Base-by-base conservation (phyloP, 2,888 invertebrate genomes). In the Cantharis rustica region DNA sequence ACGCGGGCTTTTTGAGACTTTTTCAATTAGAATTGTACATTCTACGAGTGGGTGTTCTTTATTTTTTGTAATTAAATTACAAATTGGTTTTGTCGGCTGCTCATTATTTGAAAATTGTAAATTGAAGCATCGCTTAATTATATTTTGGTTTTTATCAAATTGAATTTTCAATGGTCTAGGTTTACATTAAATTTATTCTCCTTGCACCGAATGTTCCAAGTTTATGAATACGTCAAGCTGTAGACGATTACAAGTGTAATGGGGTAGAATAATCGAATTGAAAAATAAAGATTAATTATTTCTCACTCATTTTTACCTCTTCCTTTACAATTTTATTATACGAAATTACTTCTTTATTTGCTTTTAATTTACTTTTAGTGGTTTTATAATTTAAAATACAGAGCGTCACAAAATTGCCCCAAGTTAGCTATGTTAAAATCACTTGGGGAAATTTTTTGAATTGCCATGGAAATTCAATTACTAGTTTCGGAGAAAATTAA, bases 231-330 rank as follows among this genome's bases (percentile, higher is more conserved):
- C 61, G 61, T 31, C 64, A 72, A 71, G 26, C 66, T 16, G 13
- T 68, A 66, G 72, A 72, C 68, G 64, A 68, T 72, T 47, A 47
- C 27, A 72, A 68, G 23, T 23, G 17, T 66, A 66, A 66, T 66
- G 64, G 64, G 23, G 64, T 23, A 13, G 64, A 66, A 66, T 66
- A 66, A 66, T 66, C n/a, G 64, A 20, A 66, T 66, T 66, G 64
- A 15, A 23, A 66, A 66, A 66, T 66, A 66, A 66, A 66, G 64
- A 66, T 66, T 66, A 66, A 66, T 66, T 66, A 66, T 66, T 66
- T 66, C n/a, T 47, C 47, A 47, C n/a, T n/a, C n/a, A 47, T 47
- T 47, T 47, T 47, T 47, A 47, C 47, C 47, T 47, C 47, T 47
- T n/a, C 47, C 7, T 47, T 47, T 47, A n/a, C 47, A n/a, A 66